A percentile compares a stretch with the other conserved stretches of the same genome.
phyloP scores from a whole-genome alignment of 92 coral and sea anemone species.

The Porites rus region DNA sequence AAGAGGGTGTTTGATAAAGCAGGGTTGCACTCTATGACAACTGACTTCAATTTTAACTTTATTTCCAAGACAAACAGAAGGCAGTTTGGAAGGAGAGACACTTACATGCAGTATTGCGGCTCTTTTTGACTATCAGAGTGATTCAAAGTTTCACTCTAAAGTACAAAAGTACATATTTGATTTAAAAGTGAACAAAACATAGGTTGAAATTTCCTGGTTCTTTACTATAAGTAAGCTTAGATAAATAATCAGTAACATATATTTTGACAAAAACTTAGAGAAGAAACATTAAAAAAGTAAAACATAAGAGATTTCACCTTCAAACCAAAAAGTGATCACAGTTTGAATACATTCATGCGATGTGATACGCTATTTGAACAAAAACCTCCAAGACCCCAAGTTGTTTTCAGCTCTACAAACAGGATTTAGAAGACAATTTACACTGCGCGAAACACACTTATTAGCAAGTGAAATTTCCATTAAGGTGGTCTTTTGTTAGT shows the following conservation, averaged over 20 bases:
- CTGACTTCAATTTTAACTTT: too few relatives aligned
- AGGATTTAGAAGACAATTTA: conserved; percentile 2
- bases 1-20: too few relatives aligned
- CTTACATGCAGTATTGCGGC: too few relatives aligned
- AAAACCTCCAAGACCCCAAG: neutral
- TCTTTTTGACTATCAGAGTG: too few relatives aligned
- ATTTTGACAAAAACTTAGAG: too few relatives aligned
- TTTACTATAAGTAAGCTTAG: neutral
- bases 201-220: neutral
- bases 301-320: neutral
- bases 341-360: neutral
- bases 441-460: conserved; percentile 12
- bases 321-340: neutral
- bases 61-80: too few relatives aligned
- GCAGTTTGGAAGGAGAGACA: too few relatives aligned
- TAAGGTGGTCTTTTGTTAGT: conserved; percentile 46
- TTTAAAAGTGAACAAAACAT: neutral
- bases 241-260: neutral
- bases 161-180: too few relatives aligned
- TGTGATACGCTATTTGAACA: neutral
- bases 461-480: conserved; percentile 9
- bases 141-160: too few relatives aligned
- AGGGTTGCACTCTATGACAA: too few relatives aligned
- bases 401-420: too few relatives aligned
- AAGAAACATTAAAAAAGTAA: neutral